Base-by-base conservation (phyloP, 2,888 invertebrate genomes). In the Lydus trimaculatus region DNA sequence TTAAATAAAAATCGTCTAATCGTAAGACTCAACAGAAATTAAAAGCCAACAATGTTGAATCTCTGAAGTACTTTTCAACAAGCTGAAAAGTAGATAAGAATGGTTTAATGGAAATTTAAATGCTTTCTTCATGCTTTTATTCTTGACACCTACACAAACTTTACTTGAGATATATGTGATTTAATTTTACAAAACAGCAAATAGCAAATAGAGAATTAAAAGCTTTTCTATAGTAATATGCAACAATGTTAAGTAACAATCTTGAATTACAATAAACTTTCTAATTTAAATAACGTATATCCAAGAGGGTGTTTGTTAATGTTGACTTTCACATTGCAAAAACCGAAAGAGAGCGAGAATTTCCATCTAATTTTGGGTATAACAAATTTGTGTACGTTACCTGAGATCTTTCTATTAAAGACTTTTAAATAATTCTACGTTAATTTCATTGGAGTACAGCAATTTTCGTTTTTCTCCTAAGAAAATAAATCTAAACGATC, bases 371-470 rank as follows among this genome's bases (percentile, higher is more conserved):
- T 15, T 59, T 59, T 15, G n/a, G 4, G 1, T 31, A 58, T 25
- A 58, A 28, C 2, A 28, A 58, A 28, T 58, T 58, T n/a, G 25
- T 31, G 9, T 11, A 15, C 20, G 23, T 15, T 59, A 59, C 31
- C 59, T 59, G 43, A 33, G 59, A 28, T 31, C 17, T 23, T 33
- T 33, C 25, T 15, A 60, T 59, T 60, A 60, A 33, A 60, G 31
- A 60, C 60, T 60, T 33, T 33, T 33, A 33, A 60, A 60, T 60
- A 60, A 33, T 60, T 60, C 31, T 33, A 13, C 9, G 59, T 59
- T 59, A 31, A 59, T 59, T 58, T 58, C 25, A 59, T 5, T 59
- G 2, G 43, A 43, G 8, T 43, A 8, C 7, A 8, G 17, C 17
- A 43, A 43, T 43, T 52, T 20, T 52, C 9, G 20, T 8, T 39